These are phyloP conservation scores for Colletes latitarsis DNA, from an alignment of 1,140 invertebrate species.

Conservation along the genomic window DNA sequence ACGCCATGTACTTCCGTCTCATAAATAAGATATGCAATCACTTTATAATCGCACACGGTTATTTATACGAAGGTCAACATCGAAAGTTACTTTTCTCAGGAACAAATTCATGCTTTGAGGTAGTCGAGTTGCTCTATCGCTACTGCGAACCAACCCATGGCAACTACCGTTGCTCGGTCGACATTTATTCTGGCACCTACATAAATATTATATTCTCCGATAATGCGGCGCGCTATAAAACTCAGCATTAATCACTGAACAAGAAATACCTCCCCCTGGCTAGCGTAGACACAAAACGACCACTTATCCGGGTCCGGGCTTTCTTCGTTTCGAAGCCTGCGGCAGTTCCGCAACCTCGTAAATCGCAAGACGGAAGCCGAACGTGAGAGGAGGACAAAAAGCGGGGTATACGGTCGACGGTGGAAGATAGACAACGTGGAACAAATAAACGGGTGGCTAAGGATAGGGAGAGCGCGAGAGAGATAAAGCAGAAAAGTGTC, in stretches of 20 bases:
- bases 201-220: constrained; percentile 46
- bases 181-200: constrained; percentile 5
- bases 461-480: neutral
- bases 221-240: constrained; percentile 50
- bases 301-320: constrained; percentile 37
- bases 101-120: neutral
- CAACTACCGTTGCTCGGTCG: no score
- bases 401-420: neutral
- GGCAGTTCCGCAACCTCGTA: constrained; percentile 58
- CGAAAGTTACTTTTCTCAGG: neutral
- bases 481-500: constrained; percentile 39
- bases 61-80: neutral
- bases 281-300: constrained; percentile 49
- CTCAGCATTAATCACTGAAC: constrained; percentile 58
- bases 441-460: neutral
- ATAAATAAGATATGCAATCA: no score
- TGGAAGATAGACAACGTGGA: constrained; percentile 12
- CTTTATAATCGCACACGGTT: no score
- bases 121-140: neutral
- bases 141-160: neutral
- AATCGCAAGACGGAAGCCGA: constrained; percentile 54
- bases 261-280: constrained; percentile 46
- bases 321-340: constrained; percentile 43
- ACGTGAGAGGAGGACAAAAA: neutral
- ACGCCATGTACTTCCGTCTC: no score